Base-by-base conservation (phyloP, 2,797 vertebrate species). In the Sorex maritimensis region DNA sequence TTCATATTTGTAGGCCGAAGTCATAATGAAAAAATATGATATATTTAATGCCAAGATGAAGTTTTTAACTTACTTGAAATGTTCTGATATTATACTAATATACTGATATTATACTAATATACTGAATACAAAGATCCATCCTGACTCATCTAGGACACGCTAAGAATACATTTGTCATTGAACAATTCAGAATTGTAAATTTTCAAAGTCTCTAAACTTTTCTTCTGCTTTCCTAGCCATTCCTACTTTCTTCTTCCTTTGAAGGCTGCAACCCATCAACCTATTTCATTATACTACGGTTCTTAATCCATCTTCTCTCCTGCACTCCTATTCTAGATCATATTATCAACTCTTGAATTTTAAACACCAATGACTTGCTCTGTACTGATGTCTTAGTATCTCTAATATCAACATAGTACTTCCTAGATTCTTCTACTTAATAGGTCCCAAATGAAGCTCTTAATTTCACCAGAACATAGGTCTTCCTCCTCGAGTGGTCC, bases 21-120 rank as follows among this genome's bases (percentile, higher is more conserved):
- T 77, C 28, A 52, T 28, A 69, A 34, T 24, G 11, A n/a, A 38
- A 86, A 58, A 78, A 65, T 6, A 75, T 41, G 73, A 2, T 11
- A n/a, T 88, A 46, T 52, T 46, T 58, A 71, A 58, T 28, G 55
- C 30, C 55, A 79, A 5, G 4, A 2, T 34, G 26, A 55, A 65
- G 12, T 61, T 71, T 7, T 69, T 21, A 82, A 61, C 38, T 81
- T 63, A 58, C 55, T 68, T 77, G 71, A 95, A 93, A 85, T 82
- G 41, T 68, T 23, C 34, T 91, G 49, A 81, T 69, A 15, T 49
- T 79, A 52, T 55, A 52, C 41, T 78, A 30, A 28, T 75, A 58
- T 63, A 72, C n/a, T 81, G 49, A 81, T 69, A 15, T 49, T 79
- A 52, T 55, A 52, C 41, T 78, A 30, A 28, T 75, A 58, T 46